Conservation (phyloP, 2,797 vertebrate species). For the Bradypus variegatus region DNA sequence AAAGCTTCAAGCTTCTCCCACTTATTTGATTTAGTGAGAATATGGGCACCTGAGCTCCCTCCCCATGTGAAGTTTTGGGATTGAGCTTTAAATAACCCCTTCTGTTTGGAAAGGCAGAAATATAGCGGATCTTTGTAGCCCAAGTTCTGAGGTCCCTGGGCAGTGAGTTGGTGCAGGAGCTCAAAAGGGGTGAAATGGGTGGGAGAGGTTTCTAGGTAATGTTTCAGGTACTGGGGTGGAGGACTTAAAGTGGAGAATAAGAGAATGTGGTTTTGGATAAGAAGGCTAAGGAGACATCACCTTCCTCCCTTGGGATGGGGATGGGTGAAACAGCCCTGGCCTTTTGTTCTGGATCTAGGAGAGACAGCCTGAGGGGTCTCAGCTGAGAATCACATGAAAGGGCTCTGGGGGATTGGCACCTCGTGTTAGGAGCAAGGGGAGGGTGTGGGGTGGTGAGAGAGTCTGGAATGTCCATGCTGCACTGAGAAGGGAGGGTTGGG, state of each 20-base stretch:
- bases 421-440: conserved; percentile 60
- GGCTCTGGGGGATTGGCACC: conserved; percentile 80
- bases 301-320: not conserved
- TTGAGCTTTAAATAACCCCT: conserved; percentile 3
- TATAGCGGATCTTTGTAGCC: not conserved
- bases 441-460: conserved; percentile 35
- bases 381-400: conserved; percentile 96
- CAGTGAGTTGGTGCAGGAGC: not conserved
- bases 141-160: not conserved
- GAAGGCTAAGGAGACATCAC: not conserved
- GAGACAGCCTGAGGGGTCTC: conserved; percentile 71
- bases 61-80: not conserved
- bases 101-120: not conserved
- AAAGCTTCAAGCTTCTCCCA: not conserved
- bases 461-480: conserved; percentile 61
- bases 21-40: conserved; percentile 24
- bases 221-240: not conserved
- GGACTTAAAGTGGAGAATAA: not conserved
- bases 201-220: not conserved
- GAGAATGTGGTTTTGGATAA: conserved; percentile 13
- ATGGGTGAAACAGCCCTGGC: not conserved
- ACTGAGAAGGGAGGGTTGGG: conserved; percentile 35
- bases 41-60: not conserved
- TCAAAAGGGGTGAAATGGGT: not conserved
- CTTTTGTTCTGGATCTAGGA: conserved; percentile 32